Evolutionary conservation across 1,140 invertebrate genomes (phyloP).

Genomic region (Patella vulgata): DNA sequence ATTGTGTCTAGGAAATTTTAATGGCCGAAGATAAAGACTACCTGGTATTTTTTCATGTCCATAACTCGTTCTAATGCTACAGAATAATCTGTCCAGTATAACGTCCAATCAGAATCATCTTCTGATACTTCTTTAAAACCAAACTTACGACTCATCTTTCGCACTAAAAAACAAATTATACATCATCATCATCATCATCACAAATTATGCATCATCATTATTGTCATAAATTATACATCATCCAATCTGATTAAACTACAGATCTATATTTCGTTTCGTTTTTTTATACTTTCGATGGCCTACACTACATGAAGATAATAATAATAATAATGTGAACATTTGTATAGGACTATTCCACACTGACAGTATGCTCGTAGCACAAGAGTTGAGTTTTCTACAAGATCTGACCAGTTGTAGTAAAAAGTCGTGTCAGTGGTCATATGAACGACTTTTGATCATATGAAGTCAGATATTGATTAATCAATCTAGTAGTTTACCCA

Average conservation of each 20-base stretch:
- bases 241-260: neutral
- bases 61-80: constrained; percentile 84
- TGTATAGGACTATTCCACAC: too few relatives aligned
- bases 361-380: too few relatives aligned
- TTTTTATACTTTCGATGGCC: too few relatives aligned
- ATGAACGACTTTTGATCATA: too few relatives aligned
- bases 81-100: constrained; percentile 88
- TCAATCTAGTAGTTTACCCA: too few relatives aligned
- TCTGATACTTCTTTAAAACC: constrained; percentile 84
- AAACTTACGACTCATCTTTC: constrained; percentile 74
- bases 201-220: neutral
- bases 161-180: constrained; percentile 49
- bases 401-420: neutral
- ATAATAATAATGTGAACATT: too few relatives aligned
- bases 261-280: constrained; percentile 3
- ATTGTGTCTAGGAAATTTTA: too few relatives aligned
- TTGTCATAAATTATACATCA: neutral
- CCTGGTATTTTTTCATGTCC: constrained; percentile 86
- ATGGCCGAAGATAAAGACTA: too few relatives aligned
- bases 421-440: neutral
- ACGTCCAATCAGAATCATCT: constrained; percentile 83
- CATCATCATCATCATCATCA: neutral
- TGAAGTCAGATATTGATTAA: too few relatives aligned
- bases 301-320: too few relatives aligned
- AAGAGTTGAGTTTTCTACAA: too few relatives aligned